These are phyloP conservation scores for Mayetiola destructor DNA, from an alignment of 2,888 invertebrate genomes.

Conservation along the genomic window DNA sequence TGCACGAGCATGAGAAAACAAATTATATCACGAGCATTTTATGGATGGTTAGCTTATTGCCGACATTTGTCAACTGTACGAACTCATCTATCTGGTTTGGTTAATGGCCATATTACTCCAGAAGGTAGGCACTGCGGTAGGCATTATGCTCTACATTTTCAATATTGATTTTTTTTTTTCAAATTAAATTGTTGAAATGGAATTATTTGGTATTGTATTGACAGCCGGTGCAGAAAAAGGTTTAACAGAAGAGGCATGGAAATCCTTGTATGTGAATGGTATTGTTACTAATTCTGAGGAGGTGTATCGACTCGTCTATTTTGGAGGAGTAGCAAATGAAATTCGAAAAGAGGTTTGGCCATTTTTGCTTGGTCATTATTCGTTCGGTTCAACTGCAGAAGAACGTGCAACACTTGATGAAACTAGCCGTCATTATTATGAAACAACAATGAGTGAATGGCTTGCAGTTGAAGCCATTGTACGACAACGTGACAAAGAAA, in stretches of 20 bases:
- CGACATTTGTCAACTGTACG: conserved; percentile 83
- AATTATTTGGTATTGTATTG: conserved; percentile 8
- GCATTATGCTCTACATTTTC: too few species aligned
- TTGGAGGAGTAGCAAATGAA: conserved; percentile 71
- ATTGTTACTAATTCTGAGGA: conserved; percentile 50
- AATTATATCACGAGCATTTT: conserved; percentile 88
- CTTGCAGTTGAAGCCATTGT: conserved; percentile 88
- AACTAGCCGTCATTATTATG: conserved; percentile 60
- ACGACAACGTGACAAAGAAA: conserved; percentile 63
- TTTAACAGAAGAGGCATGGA: conserved; percentile 65
- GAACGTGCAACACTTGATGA: conserved; percentile 51
- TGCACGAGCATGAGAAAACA: conserved; percentile 91
- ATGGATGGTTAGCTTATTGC: conserved; percentile 92
- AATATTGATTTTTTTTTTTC: too few species aligned
- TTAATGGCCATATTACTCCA: conserved; percentile 56
- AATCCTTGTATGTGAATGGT: conserved; percentile 45
- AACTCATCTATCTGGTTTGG: conserved; percentile 80
- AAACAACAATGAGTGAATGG: conserved; percentile 91
- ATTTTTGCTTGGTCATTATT: conserved; percentile 71
- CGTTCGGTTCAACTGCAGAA: conserved; percentile 52
- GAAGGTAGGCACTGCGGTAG: conserved; percentile 35
- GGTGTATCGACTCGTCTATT: conserved; percentile 71
- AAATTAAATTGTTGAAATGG: not conserved
- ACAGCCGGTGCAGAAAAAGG: conserved; percentile 49
- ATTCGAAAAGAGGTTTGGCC: conserved; percentile 74